These are phyloP conservation scores for Cotesia typhae DNA, from an alignment of 1,140 invertebrate genomes.

Conservation along the genomic window DNA sequence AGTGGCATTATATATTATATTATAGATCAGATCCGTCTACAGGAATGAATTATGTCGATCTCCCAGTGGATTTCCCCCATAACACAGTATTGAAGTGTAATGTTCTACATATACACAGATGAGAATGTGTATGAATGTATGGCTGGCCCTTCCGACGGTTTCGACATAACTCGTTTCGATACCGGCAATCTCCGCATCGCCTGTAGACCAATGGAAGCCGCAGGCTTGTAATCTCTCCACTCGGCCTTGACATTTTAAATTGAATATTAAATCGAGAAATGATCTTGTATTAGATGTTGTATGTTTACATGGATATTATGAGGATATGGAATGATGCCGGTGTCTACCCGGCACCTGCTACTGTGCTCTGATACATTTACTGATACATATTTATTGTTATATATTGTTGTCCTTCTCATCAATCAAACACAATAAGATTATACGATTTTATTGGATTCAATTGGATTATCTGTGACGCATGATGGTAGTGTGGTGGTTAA, in stretches of 20 bases:
- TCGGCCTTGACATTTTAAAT: slow-evolving; percentile 24
- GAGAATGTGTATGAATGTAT: too few relatives aligned
- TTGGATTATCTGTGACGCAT: not conserved
- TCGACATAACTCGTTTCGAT: not conserved
- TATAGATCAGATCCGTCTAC: not conserved
- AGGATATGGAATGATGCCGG: not conserved
- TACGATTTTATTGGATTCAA: not conserved
- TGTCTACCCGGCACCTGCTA: not conserved
- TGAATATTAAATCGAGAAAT: slow-evolving; percentile 22
- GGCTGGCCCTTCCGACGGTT: not conserved
- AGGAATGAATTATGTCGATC: slow-evolving; percentile 28
- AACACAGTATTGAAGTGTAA: not conserved
- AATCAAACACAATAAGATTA: not conserved
- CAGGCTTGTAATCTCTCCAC: slow-evolving; percentile 10
- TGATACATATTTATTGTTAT: not conserved
- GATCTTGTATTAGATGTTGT: not conserved
- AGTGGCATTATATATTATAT: slow-evolving; percentile 3
- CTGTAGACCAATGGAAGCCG: slow-evolving; percentile 3
- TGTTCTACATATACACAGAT: too few relatives aligned
- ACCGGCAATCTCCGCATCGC: not conserved
- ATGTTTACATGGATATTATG: too few relatives aligned
- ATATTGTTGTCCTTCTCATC: not conserved
- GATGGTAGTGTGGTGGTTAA: too few relatives aligned
- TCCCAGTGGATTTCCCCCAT: slow-evolving; percentile 1
- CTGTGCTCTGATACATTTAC: not conserved